Percentiles rank a stretch among this genome's conserved stretches.
These are phyloP conservation scores for Danionella cerebrum DNA, from an alignment of 2,113 vertebrate genomes.

Conservation along the genomic window DNA sequence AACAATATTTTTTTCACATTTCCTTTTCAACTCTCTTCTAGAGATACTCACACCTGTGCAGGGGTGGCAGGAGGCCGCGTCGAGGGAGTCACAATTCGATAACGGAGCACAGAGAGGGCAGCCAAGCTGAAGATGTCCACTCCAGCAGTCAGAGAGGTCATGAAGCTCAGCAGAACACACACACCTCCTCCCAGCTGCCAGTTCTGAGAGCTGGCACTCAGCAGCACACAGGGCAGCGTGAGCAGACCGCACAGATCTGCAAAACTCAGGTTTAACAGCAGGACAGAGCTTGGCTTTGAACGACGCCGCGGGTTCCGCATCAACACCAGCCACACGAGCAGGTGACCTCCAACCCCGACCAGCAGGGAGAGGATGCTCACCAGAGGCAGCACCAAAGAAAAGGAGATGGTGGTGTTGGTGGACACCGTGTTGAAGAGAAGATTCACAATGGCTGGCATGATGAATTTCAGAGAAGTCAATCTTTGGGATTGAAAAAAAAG, in stretches of 20 bases:
- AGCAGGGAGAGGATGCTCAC: slow-evolving; percentile 59
- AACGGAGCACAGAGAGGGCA: slow-evolving; percentile 51
- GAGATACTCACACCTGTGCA: slow-evolving; percentile 50
- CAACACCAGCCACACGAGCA: slow-evolving; percentile 60
- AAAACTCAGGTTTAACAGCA: slow-evolving; percentile 63
- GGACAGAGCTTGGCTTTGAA: slow-evolving; percentile 52
- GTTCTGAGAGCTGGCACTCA: slow-evolving; percentile 53
- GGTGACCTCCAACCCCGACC: slow-evolving; percentile 52
- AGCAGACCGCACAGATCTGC: slow-evolving; percentile 56
- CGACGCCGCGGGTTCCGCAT: slow-evolving; percentile 49
- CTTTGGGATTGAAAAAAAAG: neutral
- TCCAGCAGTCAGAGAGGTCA: slow-evolving; percentile 57
- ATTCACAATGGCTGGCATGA: slow-evolving; percentile 62
- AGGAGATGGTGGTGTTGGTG: slow-evolving; percentile 64
- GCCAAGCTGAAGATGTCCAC: slow-evolving; percentile 61
- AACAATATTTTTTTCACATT: neutral
- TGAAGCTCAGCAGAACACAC: slow-evolving; percentile 57
- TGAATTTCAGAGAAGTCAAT: neutral
- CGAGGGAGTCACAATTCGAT: slow-evolving; percentile 46
- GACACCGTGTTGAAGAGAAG: slow-evolving; percentile 59
- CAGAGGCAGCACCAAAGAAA: slow-evolving; percentile 50
- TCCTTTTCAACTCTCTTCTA: neutral
- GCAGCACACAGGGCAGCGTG: slow-evolving; percentile 57
- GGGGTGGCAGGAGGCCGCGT: slow-evolving; percentile 32
- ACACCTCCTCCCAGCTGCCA: slow-evolving; percentile 52